phyloP scores from a whole-genome alignment of 2,888 invertebrate species.

The Microplitis deprimator region DNA sequence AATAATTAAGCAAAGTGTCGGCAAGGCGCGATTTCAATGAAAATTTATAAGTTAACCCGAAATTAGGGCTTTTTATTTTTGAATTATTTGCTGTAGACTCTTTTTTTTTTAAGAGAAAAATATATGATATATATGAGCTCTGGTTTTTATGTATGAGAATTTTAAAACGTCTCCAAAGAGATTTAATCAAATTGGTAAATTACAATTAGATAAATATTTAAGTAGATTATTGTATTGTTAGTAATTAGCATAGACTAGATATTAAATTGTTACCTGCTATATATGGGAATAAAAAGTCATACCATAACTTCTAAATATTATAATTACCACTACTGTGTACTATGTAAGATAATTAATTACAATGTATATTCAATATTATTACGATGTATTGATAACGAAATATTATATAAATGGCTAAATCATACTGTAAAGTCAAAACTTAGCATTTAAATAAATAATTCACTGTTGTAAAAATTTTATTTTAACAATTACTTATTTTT shows the following conservation, averaged over 20 bases:
- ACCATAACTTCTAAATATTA: slow-evolving; percentile 3
- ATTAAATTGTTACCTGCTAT: slow-evolving; percentile 63
- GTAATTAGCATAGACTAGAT: slow-evolving; percentile 56
- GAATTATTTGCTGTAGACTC: slow-evolving; percentile 40
- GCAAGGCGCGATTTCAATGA: slow-evolving; percentile 17
- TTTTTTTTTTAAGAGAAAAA: background rate
- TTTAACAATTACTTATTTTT: background rate
- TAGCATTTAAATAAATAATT: slow-evolving; percentile 62
- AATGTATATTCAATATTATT: slow-evolving; percentile 49
- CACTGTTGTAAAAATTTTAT: slow-evolving; percentile 56
- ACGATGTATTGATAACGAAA: slow-evolving; percentile 60
- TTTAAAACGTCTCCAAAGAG: slow-evolving; percentile 17
- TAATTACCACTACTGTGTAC: slow-evolving; percentile 20
- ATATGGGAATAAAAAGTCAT: slow-evolving; percentile 54
- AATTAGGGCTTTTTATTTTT: slow-evolving; percentile 5
- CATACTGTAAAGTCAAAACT: slow-evolving; percentile 68
- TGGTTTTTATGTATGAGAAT: background rate
- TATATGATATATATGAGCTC: background rate
- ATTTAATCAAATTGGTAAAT: slow-evolving; percentile 44
- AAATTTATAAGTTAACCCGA: slow-evolving; percentile 7
- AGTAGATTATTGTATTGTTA: slow-evolving; percentile 65
- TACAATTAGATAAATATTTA: slow-evolving; percentile 36
- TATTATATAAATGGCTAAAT: slow-evolving; percentile 69
- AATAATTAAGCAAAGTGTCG: slow-evolving; percentile 24
- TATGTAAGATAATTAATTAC: slow-evolving; percentile 45